Percentiles rank a stretch among this genome's conserved stretches.
Conservation (phyloP, 2,113 vertebrate species). For the Nestor notabilis region DNA sequence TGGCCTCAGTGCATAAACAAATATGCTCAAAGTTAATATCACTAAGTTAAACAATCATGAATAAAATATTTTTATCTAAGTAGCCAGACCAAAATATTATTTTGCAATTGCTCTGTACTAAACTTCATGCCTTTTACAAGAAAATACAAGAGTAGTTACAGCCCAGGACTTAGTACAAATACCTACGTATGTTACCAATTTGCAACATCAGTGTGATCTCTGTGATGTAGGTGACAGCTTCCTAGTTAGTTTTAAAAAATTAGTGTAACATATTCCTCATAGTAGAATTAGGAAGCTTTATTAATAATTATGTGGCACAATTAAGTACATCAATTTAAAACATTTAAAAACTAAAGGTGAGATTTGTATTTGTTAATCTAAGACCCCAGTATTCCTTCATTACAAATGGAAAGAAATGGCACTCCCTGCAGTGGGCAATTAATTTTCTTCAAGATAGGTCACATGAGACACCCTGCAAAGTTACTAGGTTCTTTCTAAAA, state of each 20-base stretch:
- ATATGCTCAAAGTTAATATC: not conserved
- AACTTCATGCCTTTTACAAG: not conserved
- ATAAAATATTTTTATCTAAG: constrained; percentile 26
- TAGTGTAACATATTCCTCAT: not conserved
- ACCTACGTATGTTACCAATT: not conserved
- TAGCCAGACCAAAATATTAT: not conserved
- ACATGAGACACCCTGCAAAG: not conserved
- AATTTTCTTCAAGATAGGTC: not conserved
- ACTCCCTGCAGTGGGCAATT: not conserved
- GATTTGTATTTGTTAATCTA: not conserved
- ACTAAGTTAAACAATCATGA: not conserved
- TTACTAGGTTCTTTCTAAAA: not conserved
- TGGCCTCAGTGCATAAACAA: constrained; percentile 5
- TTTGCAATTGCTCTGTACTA: not conserved
- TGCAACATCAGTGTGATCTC: not conserved
- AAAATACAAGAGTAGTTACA: not conserved
- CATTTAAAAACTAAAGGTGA: not conserved
- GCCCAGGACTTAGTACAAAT: not conserved
- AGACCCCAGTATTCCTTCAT: not conserved
- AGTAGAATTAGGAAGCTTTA: not conserved
- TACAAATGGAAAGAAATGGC: not conserved
- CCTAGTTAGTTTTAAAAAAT: not conserved
- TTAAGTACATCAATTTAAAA: not conserved
- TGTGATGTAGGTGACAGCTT: not conserved
- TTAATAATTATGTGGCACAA: not conserved